A percentile compares a stretch with the other conserved stretches of the same genome.
Evolutionary conservation across 1,140 invertebrate species (phyloP).

Genomic region (Hestina assimilis): DNA sequence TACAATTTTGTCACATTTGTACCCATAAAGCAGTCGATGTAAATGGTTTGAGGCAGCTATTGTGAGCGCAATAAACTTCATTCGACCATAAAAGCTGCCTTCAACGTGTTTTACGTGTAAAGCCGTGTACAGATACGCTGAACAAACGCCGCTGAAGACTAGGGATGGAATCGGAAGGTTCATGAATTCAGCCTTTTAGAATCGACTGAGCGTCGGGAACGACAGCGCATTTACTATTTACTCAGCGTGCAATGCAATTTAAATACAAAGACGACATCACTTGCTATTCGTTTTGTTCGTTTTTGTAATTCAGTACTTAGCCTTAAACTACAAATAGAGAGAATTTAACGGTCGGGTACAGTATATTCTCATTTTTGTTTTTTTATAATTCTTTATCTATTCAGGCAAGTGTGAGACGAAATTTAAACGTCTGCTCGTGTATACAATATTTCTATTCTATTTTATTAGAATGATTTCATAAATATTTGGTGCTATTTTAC

Average conservation of each 20-base stretch:
- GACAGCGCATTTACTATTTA: not conserved
- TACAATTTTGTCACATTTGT: slow-evolving; percentile 53
- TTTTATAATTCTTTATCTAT: too few species aligned
- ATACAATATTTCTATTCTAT: too few species aligned
- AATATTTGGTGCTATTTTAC: too few species aligned
- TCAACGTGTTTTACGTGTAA: slow-evolving; percentile 28
- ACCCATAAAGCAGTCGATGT: slow-evolving; percentile 49
- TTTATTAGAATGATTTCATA: too few species aligned
- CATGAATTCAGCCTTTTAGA: not conserved
- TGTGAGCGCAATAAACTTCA: slow-evolving; percentile 53
- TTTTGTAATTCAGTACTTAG: too few species aligned
- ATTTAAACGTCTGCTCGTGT: too few species aligned
- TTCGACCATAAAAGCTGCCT: slow-evolving; percentile 39
- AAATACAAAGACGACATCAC: not conserved
- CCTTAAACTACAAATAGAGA: too few species aligned
- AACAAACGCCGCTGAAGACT: slow-evolving; percentile 2
- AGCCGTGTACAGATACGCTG: slow-evolving; percentile 4
- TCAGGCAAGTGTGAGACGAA: too few species aligned
- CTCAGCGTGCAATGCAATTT: not conserved
- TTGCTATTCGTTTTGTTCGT: not conserved
- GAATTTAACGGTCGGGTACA: too few species aligned
- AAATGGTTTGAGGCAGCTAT: slow-evolving; percentile 41
- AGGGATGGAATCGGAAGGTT: not conserved
- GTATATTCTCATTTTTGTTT: too few species aligned
- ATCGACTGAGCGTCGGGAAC: not conserved